Conservation (phyloP, 2,113 vertebrate genomes). For the Aptenodytes patagonicus region DNA sequence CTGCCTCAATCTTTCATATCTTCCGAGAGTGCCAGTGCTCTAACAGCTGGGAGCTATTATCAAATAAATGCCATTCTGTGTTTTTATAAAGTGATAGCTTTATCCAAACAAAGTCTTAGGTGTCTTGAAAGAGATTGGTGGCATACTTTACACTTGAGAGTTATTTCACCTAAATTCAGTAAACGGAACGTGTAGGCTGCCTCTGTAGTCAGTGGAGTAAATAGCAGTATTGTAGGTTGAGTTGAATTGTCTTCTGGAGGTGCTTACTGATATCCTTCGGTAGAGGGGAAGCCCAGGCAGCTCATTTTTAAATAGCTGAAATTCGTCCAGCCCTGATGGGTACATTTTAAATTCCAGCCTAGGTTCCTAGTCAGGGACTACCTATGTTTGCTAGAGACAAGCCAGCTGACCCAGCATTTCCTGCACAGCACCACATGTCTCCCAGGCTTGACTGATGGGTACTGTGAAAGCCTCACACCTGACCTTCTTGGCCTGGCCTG, state of each 20-base stretch:
- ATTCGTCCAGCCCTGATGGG: neutral
- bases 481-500: neutral
- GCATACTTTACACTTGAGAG: neutral
- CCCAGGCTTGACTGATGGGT: neutral
- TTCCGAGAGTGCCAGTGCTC: accelerated
- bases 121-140: neutral
- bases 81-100: neutral
- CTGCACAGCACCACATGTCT: neutral
- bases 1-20: neutral
- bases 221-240: neutral
- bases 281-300: neutral
- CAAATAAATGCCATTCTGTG: neutral
- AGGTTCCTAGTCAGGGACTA: neutral
- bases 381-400: neutral
- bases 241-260: neutral
- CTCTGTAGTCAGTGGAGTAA: neutral
- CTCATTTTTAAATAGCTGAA: neutral
- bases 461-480: neutral
- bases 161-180: neutral
- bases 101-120: neutral
- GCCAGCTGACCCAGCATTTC: neutral
- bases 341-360: neutral
- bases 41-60: neutral
- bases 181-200: neutral
- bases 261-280: neutral